A percentile compares a stretch with the other conserved stretches of the same genome.
phyloP scores from a whole-genome alignment of 2,797 vertebrate species.

The Oreonectes daqikongensis region DNA sequence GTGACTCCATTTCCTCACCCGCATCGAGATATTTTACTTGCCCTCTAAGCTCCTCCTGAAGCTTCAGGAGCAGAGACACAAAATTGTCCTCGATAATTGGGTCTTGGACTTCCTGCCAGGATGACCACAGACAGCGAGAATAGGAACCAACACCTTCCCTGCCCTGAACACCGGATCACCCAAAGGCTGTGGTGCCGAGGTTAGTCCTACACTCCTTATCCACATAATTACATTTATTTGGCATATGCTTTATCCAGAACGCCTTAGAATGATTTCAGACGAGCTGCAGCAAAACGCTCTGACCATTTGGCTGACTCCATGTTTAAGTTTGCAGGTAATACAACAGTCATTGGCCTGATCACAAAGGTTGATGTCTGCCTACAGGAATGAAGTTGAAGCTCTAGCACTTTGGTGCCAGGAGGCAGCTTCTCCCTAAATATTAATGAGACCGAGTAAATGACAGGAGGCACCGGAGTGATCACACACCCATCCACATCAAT shows the following conservation, averaged over 20 bases:
- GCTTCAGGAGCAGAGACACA: background rate
- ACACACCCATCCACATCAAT: background rate
- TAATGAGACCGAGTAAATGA: background rate
- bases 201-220: background rate
- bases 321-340: background rate
- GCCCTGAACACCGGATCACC: background rate
- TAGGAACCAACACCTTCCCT: background rate
- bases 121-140: background rate
- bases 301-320: background rate
- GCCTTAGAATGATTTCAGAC: no score
- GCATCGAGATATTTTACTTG: background rate
- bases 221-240: background rate
- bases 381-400: background rate
- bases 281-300: no score
- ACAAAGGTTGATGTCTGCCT: conserved; percentile 3
- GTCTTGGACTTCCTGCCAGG: conserved; percentile 4
- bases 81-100: background rate
- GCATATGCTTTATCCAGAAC: background rate
- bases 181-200: background rate
- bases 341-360: conserved; percentile 1
- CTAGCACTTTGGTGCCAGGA: background rate
- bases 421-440: background rate
- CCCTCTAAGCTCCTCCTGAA: background rate
- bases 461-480: background rate
- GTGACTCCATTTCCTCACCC: background rate